Evolutionary conservation across 2,888 invertebrate genomes (phyloP).

Genomic region (Heliconius erato): DNA sequence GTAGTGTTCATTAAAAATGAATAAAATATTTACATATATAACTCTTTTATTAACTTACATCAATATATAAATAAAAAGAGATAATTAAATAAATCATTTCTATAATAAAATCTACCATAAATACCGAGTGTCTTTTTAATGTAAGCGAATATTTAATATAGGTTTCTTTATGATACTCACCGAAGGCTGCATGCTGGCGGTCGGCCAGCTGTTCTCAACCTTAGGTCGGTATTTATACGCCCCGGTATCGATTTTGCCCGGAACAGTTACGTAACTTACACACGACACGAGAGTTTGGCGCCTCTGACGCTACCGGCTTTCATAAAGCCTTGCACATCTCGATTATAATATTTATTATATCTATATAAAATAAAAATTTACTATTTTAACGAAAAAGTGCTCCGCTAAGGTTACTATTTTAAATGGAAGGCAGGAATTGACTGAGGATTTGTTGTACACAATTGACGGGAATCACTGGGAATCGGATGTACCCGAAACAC

Average conservation of each 20-base stretch:
- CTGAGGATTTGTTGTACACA: slow-evolving; percentile 61
- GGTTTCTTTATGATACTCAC: slow-evolving; percentile 61
- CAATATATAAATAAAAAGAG: neutral
- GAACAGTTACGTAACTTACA: slow-evolving; percentile 81
- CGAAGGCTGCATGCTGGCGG: slow-evolving; percentile 80
- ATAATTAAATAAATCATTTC: neutral
- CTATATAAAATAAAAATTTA: slow-evolving; percentile 4
- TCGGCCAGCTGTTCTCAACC: slow-evolving; percentile 81
- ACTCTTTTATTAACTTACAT: too few species aligned
- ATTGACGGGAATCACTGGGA: slow-evolving; percentile 62
- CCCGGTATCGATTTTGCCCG: slow-evolving; percentile 82
- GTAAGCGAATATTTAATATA: neutral
- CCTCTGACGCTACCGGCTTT: slow-evolving; percentile 66
- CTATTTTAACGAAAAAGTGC: slow-evolving; percentile 25
- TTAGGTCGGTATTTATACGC: slow-evolving; percentile 81
- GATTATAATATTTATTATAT: slow-evolving; percentile 31
- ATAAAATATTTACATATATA: neutral
- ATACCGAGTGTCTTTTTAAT: neutral
- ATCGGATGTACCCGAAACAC: slow-evolving; percentile 59
- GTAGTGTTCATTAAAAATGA: neutral
- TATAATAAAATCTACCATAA: neutral
- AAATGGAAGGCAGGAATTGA: slow-evolving; percentile 58
- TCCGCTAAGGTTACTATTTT: slow-evolving; percentile 36
- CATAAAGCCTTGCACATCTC: slow-evolving; percentile 66
- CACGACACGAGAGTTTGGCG: slow-evolving; percentile 71